Evolutionary conservation across 1,140 invertebrate species (phyloP).

Genomic region (Belonocnema kinseyi): DNA sequence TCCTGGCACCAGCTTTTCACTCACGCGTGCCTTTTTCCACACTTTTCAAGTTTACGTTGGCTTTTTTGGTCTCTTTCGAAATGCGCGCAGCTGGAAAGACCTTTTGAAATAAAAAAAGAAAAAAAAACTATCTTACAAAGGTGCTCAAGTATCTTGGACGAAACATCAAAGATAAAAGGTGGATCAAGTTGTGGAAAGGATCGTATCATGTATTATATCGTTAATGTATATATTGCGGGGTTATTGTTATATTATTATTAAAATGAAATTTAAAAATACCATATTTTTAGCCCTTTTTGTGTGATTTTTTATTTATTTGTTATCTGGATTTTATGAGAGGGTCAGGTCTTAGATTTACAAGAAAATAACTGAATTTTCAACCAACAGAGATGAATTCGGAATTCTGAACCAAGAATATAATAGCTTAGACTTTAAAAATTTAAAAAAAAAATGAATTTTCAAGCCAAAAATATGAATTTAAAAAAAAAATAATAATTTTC

Average conservation of each 20-base stretch:
- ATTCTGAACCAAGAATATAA: too few species aligned
- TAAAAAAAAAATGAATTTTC: too few species aligned
- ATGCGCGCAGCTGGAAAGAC: conserved; percentile 1
- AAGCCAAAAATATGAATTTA: too few species aligned
- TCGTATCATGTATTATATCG: conserved; percentile 67
- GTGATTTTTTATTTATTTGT: too few species aligned
- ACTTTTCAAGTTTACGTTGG: not conserved
- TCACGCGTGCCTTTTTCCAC: not conserved
- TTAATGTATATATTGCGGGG: conserved; percentile 70
- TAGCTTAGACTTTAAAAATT: too few species aligned
- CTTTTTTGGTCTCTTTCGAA: not conserved
- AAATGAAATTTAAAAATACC: conserved; percentile 58
- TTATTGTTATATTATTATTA: conserved; percentile 73
- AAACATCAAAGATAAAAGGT: conserved; percentile 17
- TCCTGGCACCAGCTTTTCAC: not conserved
- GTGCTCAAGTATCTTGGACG: not conserved
- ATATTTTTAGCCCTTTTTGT: conserved; percentile 31
- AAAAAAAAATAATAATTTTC: too few species aligned
- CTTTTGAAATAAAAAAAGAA: not conserved
- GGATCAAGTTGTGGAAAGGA: not conserved
- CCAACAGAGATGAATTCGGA: too few species aligned
- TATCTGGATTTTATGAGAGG: too few species aligned
- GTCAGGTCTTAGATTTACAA: too few species aligned
- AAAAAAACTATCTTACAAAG: too few species aligned
- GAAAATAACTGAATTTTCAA: too few species aligned